phyloP scores from a whole-genome alignment of 1,140 invertebrate species.

The Battus philenor region DNA sequence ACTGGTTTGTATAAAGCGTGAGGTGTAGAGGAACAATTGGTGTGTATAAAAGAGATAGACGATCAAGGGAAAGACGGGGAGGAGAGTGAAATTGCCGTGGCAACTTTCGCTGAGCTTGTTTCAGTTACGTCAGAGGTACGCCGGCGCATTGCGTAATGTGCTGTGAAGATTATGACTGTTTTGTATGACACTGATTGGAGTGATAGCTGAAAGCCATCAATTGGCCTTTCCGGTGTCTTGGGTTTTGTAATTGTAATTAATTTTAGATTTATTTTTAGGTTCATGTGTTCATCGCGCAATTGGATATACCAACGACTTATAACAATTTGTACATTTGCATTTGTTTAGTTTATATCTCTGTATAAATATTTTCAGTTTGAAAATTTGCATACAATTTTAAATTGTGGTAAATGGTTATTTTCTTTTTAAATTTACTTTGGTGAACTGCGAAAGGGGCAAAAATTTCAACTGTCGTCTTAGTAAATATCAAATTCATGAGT shows the following conservation, averaged over 20 bases:
- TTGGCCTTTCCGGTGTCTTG: slow-evolving; percentile 44
- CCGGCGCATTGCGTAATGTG: slow-evolving; percentile 45
- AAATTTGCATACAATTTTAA: too few relatives aligned
- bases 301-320: too few relatives aligned
- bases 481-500: too few relatives aligned
- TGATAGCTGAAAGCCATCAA: slow-evolving; percentile 53
- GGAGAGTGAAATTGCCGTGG: slow-evolving; percentile 64
- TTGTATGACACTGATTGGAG: slow-evolving; percentile 65
- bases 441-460: too few relatives aligned
- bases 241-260: slow-evolving; percentile 3
- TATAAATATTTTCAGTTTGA: too few relatives aligned
- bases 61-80: slow-evolving; percentile 52
- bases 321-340: too few relatives aligned
- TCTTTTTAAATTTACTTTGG: too few relatives aligned
- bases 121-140: slow-evolving; percentile 60
- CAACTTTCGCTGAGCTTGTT: slow-evolving; percentile 71
- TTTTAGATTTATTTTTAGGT: slow-evolving; percentile 4
- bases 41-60: slow-evolving; percentile 34
- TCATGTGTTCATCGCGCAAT: background rate
- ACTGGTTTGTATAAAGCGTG: slow-evolving; percentile 29
- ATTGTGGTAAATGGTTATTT: too few relatives aligned
- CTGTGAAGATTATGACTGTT: slow-evolving; percentile 52
- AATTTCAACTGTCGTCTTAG: too few relatives aligned
- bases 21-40: slow-evolving; percentile 21
- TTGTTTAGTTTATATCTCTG: too few relatives aligned